Percentiles rank a stretch among this genome's conserved stretches.
phyloP scores from a whole-genome alignment of 1,140 invertebrate species.

The Heliconius himera region DNA sequence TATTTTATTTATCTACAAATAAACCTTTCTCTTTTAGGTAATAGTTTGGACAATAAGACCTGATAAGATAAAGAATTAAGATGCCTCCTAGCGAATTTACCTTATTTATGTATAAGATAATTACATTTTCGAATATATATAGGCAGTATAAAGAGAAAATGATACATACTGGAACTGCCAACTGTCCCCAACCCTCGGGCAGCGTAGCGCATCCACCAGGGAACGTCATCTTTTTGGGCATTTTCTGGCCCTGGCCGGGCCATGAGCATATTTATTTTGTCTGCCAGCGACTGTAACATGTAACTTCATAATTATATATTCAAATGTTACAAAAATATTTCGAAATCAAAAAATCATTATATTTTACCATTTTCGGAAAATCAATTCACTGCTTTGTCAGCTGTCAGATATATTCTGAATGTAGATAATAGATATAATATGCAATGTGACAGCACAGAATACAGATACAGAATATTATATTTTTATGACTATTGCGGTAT shows the following conservation, averaged over 20 bases:
- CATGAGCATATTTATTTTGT: constrained; percentile 89
- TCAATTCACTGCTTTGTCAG: constrained; percentile 73
- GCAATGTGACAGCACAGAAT: neutral
- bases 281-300: constrained; percentile 86
- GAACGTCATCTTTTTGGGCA: constrained; percentile 89
- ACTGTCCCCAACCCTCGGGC: constrained; percentile 91
- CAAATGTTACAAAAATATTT: constrained; percentile 27
- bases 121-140: neutral
- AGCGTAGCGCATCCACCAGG: constrained; percentile 94
- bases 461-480: neutral
- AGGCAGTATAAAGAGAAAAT: constrained; percentile 31
- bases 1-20: neutral
- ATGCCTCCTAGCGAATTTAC: neutral
- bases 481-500: neutral
- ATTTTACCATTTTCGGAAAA: constrained; percentile 78
- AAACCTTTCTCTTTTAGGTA: constrained; percentile 14
- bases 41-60: constrained; percentile 42
- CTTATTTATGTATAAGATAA: constrained; percentile 10
- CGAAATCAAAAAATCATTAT: constrained; percentile 35
- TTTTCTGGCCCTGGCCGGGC: constrained; percentile 89
- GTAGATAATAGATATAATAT: constrained; percentile 5
- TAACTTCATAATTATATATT: constrained; percentile 48
- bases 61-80: constrained; percentile 54
- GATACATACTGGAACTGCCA: constrained; percentile 85
- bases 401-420: constrained; percentile 44